phyloP scores from a whole-genome alignment of 2,888 invertebrate species.

The Andricus curvator region DNA sequence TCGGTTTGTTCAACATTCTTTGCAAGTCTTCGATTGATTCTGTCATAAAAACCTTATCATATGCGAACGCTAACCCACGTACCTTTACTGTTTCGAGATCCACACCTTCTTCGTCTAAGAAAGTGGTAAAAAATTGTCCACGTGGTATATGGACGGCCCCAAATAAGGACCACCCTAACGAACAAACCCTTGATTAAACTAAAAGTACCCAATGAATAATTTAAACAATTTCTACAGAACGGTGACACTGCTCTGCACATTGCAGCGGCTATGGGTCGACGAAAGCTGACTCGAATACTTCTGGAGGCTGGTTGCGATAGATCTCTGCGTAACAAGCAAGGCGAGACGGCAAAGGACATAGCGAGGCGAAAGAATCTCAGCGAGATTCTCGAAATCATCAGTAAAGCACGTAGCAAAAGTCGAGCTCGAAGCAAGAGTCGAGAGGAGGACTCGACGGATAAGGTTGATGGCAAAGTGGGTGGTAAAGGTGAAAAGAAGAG shows the following conservation, averaged over 20 bases:
- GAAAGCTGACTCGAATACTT: conserved; percentile 94
- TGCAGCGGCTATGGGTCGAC: conserved; percentile 94
- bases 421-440: conserved; percentile 68
- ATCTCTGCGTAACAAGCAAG: conserved; percentile 88
- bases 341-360: conserved; percentile 94
- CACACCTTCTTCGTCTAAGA: too few species aligned
- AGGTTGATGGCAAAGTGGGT: conserved; percentile 57
- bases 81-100: too few species aligned
- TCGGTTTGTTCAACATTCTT: too few species aligned
- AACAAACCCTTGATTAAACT: too few species aligned
- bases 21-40: too few species aligned
- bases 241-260: conserved; percentile 97
- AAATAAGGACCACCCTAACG: too few species aligned
- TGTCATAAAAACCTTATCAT: too few species aligned
- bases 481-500: conserved; percentile 71
- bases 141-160: too few species aligned
- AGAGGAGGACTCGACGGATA: conserved; percentile 60
- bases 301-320: conserved; percentile 91
- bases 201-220: neutral
- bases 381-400: conserved; percentile 90
- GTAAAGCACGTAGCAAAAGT: conserved; percentile 71
- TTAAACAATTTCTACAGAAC: conserved; percentile 80
- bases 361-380: conserved; percentile 91
- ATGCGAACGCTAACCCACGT: too few species aligned
- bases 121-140: too few species aligned